Percentiles rank a stretch among this genome's conserved stretches.
Conservation (phyloP, 1,140 invertebrate genomes). For the Lucilia sericata region DNA sequence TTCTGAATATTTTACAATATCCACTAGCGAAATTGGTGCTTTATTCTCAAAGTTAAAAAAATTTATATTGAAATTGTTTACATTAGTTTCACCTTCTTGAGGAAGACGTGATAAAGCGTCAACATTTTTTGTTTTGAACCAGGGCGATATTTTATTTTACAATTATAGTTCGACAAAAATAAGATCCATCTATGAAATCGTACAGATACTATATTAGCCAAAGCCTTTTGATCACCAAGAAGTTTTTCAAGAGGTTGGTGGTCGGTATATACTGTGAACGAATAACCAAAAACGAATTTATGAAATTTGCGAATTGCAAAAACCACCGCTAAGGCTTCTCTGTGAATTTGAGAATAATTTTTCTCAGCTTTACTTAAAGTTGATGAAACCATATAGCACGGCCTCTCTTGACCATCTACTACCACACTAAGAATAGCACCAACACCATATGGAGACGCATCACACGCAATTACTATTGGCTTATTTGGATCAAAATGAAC, state of each 20-base stretch:
- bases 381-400: constrained; percentile 40
- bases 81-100: constrained; percentile 17
- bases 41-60: constrained; percentile 18
- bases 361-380: constrained; percentile 48
- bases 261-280: constrained; percentile 47
- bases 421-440: neutral
- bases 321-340: constrained; percentile 48
- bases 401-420: neutral
- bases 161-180: constrained; percentile 61
- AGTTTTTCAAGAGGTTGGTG: constrained; percentile 44
- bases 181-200: constrained; percentile 66
- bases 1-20: constrained; percentile 15
- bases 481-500: constrained; percentile 13
- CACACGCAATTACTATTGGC: constrained; percentile 39
- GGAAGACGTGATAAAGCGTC: constrained; percentile 46
- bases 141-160: constrained; percentile 60
- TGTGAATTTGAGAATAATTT: constrained; percentile 52
- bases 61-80: neutral
- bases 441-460: constrained; percentile 39
- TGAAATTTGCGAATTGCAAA: constrained; percentile 51
- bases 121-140: constrained; percentile 53
- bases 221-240: constrained; percentile 49
- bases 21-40: neutral
- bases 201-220: constrained; percentile 57
- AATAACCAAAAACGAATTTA: constrained; percentile 46